Evolutionary conservation across 2,888 invertebrate species (phyloP), one percentile per base, ranked within the genome.

Genomic region (Polietes domitor): DNA sequence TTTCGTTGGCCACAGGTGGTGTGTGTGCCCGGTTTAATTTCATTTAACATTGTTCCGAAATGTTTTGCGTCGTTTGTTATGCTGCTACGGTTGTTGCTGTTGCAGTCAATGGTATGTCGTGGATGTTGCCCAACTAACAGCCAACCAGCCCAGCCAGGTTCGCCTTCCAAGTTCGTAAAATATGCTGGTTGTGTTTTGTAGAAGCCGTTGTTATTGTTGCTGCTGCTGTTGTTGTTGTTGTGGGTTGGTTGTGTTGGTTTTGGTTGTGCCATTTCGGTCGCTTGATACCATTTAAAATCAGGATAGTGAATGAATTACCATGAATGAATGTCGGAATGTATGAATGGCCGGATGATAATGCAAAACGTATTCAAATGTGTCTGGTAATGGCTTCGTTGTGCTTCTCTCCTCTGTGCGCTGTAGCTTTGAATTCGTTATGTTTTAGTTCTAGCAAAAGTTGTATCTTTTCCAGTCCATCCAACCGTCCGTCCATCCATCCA

Each of bases 1-100:
- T 84, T 75, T 84, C n/a, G n/a, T n/a, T 84, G 81, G 81, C 81
- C 81, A 84, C 84, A 84, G 84, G 84, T 84, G 84, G 81, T 84
- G 76, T 76, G 77, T 81, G 73, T 73, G 84, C 76, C 43, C 73
- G 78, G 73, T 76, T 81, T 81, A 84, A 84, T 84, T 84, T 81
- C 75, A 81, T 81, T 84, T 81, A 84, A 81, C 72, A 84, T 81
- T 84, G 78, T 79, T 75, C 70, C 63, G 17, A 76, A 37, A 37
- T 73, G 15, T 58, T 78, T 26, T 65, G 43, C 17, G 37, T 65
- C 21, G 63, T 32, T 68, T 43, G 68, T 43, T 68, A 43, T 41
- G 68, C 68, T 68, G 21, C 37, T 12, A 37, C 12, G 37, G 26
- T 43, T 43, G 24, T 17, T 41, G 43, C 19, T 65, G 65, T 41